phyloP scores from a whole-genome alignment of 1,140 invertebrate genomes.

The Ylistrum balloti region DNA sequence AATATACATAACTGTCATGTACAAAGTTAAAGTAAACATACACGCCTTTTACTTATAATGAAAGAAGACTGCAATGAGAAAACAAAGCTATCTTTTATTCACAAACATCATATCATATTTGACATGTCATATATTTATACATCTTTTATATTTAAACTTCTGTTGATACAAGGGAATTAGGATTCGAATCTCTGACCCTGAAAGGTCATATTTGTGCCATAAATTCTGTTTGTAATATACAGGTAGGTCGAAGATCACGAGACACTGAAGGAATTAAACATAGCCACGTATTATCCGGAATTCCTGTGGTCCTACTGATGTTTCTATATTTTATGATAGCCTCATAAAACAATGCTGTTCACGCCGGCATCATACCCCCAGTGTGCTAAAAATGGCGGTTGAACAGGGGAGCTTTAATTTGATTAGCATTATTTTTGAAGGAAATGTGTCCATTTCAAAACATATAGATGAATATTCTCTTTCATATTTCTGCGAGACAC shows the following conservation, averaged over 20 bases:
- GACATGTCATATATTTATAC: neutral
- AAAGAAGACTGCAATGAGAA: neutral
- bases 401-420: neutral
- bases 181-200: neutral
- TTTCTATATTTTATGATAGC: neutral
- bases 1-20: neutral
- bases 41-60: neutral
- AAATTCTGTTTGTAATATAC: constrained; percentile 5
- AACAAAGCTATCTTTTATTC: constrained; percentile 9
- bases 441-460: neutral
- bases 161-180: neutral
- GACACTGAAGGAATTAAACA: neutral
- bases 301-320: neutral
- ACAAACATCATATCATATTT: neutral
- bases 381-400: neutral
- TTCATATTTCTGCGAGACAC: neutral
- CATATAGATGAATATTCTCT: neutral
- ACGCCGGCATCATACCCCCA: neutral
- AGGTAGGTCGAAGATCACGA: constrained; percentile 30
- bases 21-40: neutral
- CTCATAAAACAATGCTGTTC: neutral
- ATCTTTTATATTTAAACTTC: neutral
- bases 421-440: neutral
- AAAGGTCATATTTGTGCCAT: neutral
- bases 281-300: neutral